Conservation (phyloP, 2,113 vertebrate genomes). For the Fukomys damarensis region DNA sequence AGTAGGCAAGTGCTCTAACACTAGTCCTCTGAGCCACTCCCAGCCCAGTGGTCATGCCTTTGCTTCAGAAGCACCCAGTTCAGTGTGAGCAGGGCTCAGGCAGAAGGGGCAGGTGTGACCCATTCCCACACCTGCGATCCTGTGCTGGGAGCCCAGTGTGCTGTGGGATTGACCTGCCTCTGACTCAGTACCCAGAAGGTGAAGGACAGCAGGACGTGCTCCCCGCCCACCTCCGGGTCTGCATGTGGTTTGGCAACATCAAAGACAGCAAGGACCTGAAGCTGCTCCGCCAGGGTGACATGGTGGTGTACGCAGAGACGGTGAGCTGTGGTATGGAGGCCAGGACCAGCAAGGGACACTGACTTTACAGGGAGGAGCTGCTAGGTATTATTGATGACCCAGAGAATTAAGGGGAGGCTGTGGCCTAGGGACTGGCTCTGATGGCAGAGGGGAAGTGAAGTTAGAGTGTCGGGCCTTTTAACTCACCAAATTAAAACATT, state of each 20-base stretch:
- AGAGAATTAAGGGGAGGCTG: not conserved
- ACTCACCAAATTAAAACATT: not conserved
- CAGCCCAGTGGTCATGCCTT: not conserved
- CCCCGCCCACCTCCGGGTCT: slow-evolving; percentile 81
- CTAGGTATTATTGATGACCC: not conserved
- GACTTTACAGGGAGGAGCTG: not conserved
- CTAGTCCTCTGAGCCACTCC: not conserved
- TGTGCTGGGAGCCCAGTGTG: not conserved
- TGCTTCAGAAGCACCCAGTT: not conserved
- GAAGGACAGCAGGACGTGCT: slow-evolving; percentile 39
- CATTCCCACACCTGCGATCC: not conserved
- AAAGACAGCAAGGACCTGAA: slow-evolving; percentile 74
- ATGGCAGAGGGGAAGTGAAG: not conserved
- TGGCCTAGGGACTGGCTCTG: not conserved
- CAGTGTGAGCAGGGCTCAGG: not conserved
- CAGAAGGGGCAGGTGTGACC: not conserved
- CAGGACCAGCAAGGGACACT: not conserved
- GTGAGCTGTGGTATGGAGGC: slow-evolving; percentile 21
- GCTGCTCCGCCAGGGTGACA: slow-evolving; percentile 64
- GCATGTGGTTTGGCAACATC: slow-evolving; percentile 85
- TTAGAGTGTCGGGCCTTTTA: not conserved
- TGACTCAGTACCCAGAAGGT: slow-evolving; percentile 78
- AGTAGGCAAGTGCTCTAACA: not conserved
- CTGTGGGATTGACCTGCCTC: not conserved
- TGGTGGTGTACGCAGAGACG: slow-evolving; percentile 77